Evolutionary conservation across 2,797 vertebrate species (phyloP), one percentile per base, ranked within the genome.

Genomic region (Hafferia zeledoni): DNA sequence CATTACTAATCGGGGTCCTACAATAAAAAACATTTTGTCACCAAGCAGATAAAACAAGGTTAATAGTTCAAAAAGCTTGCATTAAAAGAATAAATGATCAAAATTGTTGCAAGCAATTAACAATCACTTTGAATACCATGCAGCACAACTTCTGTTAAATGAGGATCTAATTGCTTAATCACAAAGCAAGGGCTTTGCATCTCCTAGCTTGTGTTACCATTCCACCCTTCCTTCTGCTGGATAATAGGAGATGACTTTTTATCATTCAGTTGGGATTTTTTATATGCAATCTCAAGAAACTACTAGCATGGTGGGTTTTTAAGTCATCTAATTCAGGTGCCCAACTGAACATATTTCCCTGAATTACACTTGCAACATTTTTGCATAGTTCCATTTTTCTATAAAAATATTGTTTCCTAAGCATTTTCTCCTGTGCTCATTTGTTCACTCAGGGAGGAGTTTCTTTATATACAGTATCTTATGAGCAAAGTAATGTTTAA

Each of bases 401-500:
- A 37, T 33, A 37, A 74, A 96, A 79, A 71, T 43, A 19, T 28
- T 37, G 10, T 71, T 90, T 89, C 50, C 16, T 35, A 91, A 83
- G 53, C n/a, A 72, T 77, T 93, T 94, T 67, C 69, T 43, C 78
- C 31, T 3, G 1, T n/a, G 43, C 53, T 87, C 2, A 0, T 53
- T 90, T 63, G 41, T 60, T 56, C 47, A 55, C 4, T 52, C 31
- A 35, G 60, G 87, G 39, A 49, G 35, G 75, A 94, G 35, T 55
- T 91, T 91, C 93, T 65, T 91, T 82, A 81, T 56, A 87, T 75
- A 67, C n/a, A 15, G 11, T 64, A 81, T 68, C 69, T 95, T 65
- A 44, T 4, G 78, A 79, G 76, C 44, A 95, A 97, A 96, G 80
- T 59, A 93, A 44, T 47, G 52, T 90, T 93, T 95, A 94, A 87